These are phyloP conservation scores for Rhagoletis zephyria DNA, from an alignment of 1,140 invertebrate species.

Conservation along the genomic window DNA sequence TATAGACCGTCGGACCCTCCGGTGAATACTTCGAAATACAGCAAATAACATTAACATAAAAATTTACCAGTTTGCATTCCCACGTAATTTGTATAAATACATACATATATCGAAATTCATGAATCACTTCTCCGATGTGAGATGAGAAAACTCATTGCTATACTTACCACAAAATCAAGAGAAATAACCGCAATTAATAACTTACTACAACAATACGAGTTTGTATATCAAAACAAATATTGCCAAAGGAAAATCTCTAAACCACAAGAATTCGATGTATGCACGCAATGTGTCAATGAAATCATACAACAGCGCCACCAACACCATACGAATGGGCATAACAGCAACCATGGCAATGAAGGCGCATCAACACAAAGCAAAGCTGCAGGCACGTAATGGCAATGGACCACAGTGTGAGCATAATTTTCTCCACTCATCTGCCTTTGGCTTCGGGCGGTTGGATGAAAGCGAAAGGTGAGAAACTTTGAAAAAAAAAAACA, in stretches of 20 bases:
- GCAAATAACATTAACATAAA: too few species aligned
- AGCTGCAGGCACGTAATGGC: neutral
- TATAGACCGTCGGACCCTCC: too few species aligned
- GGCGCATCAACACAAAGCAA: neutral
- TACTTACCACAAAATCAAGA: neutral
- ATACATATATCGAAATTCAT: too few species aligned
- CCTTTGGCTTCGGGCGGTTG: neutral
- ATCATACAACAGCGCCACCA: neutral
- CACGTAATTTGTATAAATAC: too few species aligned
- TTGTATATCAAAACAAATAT: neutral
- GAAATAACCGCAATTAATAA: conserved; percentile 38
- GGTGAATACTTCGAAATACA: too few species aligned
- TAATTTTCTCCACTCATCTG: neutral
- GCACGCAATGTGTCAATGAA: conserved; percentile 26
- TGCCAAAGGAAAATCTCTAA: conserved; percentile 3
- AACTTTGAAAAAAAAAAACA: neutral
- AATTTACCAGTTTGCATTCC: too few species aligned
- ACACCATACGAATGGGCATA: neutral
- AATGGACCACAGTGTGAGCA: conserved; percentile 5
- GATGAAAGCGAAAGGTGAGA: conserved; percentile 37
- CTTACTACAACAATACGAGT: neutral
- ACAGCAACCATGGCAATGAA: neutral
- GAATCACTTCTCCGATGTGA: neutral
- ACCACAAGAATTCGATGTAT: conserved; percentile 14
- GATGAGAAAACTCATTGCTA: neutral